Evolutionary conservation across 2,888 invertebrate species (phyloP), one percentile per base, ranked within the genome.

Genomic region (Drosophila putrida): DNA sequence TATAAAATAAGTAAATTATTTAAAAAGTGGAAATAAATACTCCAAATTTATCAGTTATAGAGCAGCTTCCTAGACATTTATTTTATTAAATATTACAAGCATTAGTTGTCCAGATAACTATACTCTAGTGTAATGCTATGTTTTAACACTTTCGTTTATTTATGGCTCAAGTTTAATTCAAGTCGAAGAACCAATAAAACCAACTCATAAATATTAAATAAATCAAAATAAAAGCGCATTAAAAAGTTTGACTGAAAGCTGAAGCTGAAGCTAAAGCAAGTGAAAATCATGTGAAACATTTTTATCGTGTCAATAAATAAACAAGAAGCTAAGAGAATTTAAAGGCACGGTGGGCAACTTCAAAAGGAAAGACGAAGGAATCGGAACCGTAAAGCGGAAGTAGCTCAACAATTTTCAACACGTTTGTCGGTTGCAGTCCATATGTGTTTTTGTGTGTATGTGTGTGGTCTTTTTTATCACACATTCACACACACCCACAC

Each of bases 361-460:
- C 81, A 76, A 85, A 85, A 74, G 67, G 43, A 58, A 20, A 25
- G 36, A 55, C 46, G 63, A 15, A 31, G 46, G 44, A 35, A 58
- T 25, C 61, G 64, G 53, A 72, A 71, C 55, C 53, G 44, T 41
- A 60, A 66, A 54, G 44, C 85, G 88, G 86, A 83, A 83, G 83
- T 83, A 71, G 83, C 86, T 88, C 69, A 83, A 83, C 88, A 83
- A 83, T 78, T 83, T 83, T 82, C 82, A 83, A 86, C 83, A 88
- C 83, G 83, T 88, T 83, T 85, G 78, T 78, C 73, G 69, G 77
- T 57, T 46, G 33, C 54, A 31, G 15, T 31, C 20, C 41, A 20
- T 35, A 4, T 38, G 10, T 41, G 10, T 27, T 6, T 20, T 31
- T 54, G 27, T 50, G 49, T 20, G 38, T 66, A 46, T 59, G 46